Base-by-base conservation (phyloP, 2,797 vertebrate genomes). In the Chlorospingus semifuscus region DNA sequence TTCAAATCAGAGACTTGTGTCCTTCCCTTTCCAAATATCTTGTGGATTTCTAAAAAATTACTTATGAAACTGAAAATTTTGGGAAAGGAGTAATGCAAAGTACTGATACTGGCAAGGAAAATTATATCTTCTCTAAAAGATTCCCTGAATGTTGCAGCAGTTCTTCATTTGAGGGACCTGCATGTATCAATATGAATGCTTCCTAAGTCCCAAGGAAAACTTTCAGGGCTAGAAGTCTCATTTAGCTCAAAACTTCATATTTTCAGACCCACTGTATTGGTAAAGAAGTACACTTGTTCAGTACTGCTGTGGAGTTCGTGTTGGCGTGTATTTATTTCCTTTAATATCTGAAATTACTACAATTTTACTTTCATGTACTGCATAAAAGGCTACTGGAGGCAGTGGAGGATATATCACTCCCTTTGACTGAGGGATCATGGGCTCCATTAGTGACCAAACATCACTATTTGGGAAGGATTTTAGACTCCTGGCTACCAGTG, bases 271-370 rank as follows among this genome's bases (percentile, higher is more conserved):
- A 44, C 44, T 11, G 71, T 47, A 75, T 96, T 80, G 91, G 55
- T 69, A 36, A 77, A 95, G 82, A 81, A 49, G 16, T 68, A 77
- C 20, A 47, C 15, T 59, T 92, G 79, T 93, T 65, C n/a, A 53
- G 42, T 49, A 68, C 42, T 44, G 42, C 50, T 95, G 41, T 13
- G 36, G 60, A 47, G 8, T 29, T 49, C 49, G 42, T 46, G 36
- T 47, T 90, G 89, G 47, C 15, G 6, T 83, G 64, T 94, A 93
- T 92, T 92, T 93, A 94, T 96, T 97, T 95, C 55, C 46, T 94
- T 94, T 93, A 83, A 82, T 92, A 76, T 57, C 36, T 61, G 47
- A 59, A 76, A 81, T 59, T 53, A 53, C 49, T 87, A 82, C 47
- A 80, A 63, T 94, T 95, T 96, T 70, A 41, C 72, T 93, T 95